phyloP scores from a whole-genome alignment of 2,113 vertebrate genomes.

The Dolichallabes microphthalmus region DNA sequence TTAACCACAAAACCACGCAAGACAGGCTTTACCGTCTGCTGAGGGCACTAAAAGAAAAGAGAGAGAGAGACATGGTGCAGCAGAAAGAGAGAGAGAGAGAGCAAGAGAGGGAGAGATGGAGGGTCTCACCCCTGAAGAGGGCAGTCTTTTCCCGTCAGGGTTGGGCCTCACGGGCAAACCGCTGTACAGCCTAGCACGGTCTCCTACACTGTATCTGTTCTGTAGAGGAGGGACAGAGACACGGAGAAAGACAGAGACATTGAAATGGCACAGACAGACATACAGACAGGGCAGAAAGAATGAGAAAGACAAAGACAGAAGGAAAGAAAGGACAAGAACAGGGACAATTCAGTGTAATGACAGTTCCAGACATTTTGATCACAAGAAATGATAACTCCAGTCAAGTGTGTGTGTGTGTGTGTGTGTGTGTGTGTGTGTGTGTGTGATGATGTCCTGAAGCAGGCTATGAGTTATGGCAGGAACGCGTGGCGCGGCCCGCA shows the following conservation, averaged over 20 bases:
- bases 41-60: conserved; percentile 5
- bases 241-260: conserved; percentile 27
- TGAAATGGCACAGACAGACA: neutral
- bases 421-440: too few relatives aligned
- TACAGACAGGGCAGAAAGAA: neutral
- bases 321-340: conserved; percentile 34
- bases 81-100: conserved; percentile 16
- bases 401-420: neutral
- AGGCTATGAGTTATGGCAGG: neutral
- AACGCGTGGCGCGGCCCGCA: neutral
- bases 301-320: conserved; percentile 15
- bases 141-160: conserved; percentile 80
- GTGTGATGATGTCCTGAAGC: neutral
- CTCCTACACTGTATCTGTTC: conserved; percentile 74
- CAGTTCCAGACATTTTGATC: conserved; percentile 11
- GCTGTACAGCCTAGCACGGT: conserved; percentile 76
- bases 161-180: conserved; percentile 76
- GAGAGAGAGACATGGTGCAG: neutral
- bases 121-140: conserved; percentile 78
- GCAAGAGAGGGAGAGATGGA: conserved; percentile 6
- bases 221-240: conserved; percentile 56
- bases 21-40: neutral
- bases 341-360: conserved; percentile 46
- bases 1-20: conserved; percentile 40
- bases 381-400: neutral